A percentile compares a stretch with the other conserved stretches of the same genome.
Conservation (phyloP, 2,113 vertebrate species). For the Malurus melanocephalus region DNA sequence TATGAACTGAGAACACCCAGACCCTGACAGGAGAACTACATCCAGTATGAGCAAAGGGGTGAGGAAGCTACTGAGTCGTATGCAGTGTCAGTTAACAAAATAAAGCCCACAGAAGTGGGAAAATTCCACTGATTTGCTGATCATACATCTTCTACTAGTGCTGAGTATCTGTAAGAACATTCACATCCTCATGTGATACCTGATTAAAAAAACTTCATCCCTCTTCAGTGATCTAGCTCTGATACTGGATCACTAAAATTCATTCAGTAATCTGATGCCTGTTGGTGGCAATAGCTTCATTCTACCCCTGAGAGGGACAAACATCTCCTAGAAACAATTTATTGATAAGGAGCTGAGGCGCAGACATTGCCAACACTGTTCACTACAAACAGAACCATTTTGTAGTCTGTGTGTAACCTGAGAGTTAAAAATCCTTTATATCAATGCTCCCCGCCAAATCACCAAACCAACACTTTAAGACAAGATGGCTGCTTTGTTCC, state of each 20-base stretch:
- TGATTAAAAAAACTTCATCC: rapidly evolving
- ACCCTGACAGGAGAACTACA: background rate
- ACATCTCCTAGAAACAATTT: background rate
- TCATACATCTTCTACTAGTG: background rate
- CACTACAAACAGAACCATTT: background rate
- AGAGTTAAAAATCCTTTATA: background rate
- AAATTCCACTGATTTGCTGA: background rate
- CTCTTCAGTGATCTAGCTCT: background rate
- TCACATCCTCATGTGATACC: background rate
- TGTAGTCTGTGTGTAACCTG: background rate
- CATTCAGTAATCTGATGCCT: background rate
- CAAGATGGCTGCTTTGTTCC: background rate
- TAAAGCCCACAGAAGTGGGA: background rate
- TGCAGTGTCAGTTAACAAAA: background rate
- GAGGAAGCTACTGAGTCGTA: background rate
- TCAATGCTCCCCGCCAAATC: background rate
- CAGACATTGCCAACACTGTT: background rate
- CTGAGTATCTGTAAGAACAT: background rate
- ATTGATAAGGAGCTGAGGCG: background rate
- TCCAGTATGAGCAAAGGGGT: background rate
- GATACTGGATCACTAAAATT: background rate
- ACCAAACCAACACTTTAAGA: background rate
- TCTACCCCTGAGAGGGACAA: background rate
- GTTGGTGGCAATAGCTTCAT: background rate
- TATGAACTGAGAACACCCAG: background rate